Evolutionary conservation across 2,113 vertebrate genomes (phyloP), one percentile per base, ranked within the genome.

Genomic region (Melierax canorus): DNA sequence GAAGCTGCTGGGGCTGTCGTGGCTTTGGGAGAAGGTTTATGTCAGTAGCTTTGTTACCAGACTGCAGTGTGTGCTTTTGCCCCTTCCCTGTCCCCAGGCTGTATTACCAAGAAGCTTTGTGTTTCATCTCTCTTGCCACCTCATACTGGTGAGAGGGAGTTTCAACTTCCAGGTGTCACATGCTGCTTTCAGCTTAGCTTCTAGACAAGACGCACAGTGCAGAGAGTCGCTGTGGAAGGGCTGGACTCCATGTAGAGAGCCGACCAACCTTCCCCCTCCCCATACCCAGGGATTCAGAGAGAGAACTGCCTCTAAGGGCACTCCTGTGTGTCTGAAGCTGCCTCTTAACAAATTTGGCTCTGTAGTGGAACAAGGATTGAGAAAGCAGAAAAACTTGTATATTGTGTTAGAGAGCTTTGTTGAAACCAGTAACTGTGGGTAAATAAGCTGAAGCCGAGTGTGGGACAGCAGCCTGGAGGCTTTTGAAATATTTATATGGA

Each of bases 91-190:
- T 11, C 20, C 13, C 45, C 10, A 6, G 36, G 20, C 39, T 74
- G 18, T 32, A 2, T n/a, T 27, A 14, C 15, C 15, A 10, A 9
- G 69, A 14, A 58, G 58, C 36, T 32, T 45, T 22, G 41, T 20
- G 56, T 17, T 39, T 39, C 24, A 3, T 36, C 60, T 79, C 38
- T 66, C 69, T 21, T 56, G 43, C 29, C 23, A 41, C 51, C 43
- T 58, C 1, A 0, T 22, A 6, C 50, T 36, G 53, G 5, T 0
- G 1, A 43, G 79, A 56, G 22, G 20, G 15, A 3, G 10, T 29
- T 80, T 73, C 13, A n/a, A 22, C 8, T 71, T 39, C 50, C 59
- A 20, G 32, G 4, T 34, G 46, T n/a, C 1, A 0, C 21, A 2
- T 12, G 15, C 30, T 59, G 71, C 43, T 71, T 38, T 38, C 3